phyloP scores from a whole-genome alignment of 2,888 invertebrate genomes.

The Augiades crinisus region DNA sequence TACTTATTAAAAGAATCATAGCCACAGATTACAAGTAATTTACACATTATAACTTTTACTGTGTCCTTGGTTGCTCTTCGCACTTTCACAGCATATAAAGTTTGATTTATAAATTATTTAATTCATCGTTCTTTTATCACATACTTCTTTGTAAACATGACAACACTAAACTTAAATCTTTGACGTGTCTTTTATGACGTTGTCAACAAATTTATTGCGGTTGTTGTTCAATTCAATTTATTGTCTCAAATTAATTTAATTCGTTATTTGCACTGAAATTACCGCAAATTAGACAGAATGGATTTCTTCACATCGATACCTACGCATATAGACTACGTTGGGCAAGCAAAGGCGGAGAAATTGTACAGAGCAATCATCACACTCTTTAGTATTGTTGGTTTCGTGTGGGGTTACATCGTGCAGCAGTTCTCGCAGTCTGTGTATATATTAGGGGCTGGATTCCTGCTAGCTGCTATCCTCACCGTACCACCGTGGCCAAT shows the following conservation, averaged over 20 bases:
- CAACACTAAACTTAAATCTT: background rate
- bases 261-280: background rate
- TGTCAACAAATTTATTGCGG: no score
- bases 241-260: constrained; percentile 7
- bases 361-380: constrained; percentile 94
- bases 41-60: no score
- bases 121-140: no score
- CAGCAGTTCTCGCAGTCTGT: constrained; percentile 98
- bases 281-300: constrained; percentile 46
- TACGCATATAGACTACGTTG: constrained; percentile 89
- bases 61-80: no score
- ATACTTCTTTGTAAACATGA: no score
- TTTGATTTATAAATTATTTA: no score
- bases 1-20: no score
- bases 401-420: constrained; percentile 95
- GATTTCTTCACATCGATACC: constrained; percentile 75
- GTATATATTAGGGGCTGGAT: constrained; percentile 95
- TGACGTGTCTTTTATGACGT: constrained; percentile 35
- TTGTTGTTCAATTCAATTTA: no score
- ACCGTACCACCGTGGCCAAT: constrained; percentile 99
- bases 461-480: constrained; percentile 90
- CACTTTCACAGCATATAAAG: no score
- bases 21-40: no score
- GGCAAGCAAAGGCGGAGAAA: constrained; percentile 94
- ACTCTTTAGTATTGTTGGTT: constrained; percentile 94